Evolutionary conservation across 2,797 vertebrate genomes (phyloP).

Genomic region (Otolemur crassicaudatus): DNA sequence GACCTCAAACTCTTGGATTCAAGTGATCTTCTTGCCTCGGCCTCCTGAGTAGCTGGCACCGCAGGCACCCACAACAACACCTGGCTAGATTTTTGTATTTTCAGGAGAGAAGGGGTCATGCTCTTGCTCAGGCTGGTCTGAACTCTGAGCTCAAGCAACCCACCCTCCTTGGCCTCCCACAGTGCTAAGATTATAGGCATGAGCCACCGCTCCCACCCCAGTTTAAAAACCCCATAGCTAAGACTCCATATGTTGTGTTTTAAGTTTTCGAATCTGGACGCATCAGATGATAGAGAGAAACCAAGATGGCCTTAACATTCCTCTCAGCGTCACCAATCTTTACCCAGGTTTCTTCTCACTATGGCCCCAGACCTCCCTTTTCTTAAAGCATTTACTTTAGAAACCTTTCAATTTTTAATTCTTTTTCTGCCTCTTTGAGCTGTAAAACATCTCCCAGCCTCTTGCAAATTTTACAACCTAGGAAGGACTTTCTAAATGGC

Average conservation of each 20-base stretch:
- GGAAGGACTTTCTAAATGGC: neutral
- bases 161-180: too few species aligned
- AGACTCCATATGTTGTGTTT: neutral
- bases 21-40: too few species aligned
- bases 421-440: neutral
- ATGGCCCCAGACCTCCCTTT: neutral
- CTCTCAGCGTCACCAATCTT: neutral
- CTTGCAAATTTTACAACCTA: neutral
- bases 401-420: neutral
- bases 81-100: too few species aligned
- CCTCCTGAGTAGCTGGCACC: too few species aligned
- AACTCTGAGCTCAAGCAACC: too few species aligned
- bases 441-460: neutral
- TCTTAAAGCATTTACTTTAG: neutral
- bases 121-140: too few species aligned
- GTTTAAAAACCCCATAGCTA: neutral
- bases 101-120: too few species aligned
- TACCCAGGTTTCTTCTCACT: neutral
- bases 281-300: neutral
- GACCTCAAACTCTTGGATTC: too few species aligned
- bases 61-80: too few species aligned
- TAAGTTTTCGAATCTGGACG: neutral
- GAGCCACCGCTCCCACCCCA: too few species aligned
- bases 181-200: too few species aligned
- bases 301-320: neutral